Conservation (phyloP, 2,113 vertebrate genomes). For the Anser brachyrhynchus region DNA sequence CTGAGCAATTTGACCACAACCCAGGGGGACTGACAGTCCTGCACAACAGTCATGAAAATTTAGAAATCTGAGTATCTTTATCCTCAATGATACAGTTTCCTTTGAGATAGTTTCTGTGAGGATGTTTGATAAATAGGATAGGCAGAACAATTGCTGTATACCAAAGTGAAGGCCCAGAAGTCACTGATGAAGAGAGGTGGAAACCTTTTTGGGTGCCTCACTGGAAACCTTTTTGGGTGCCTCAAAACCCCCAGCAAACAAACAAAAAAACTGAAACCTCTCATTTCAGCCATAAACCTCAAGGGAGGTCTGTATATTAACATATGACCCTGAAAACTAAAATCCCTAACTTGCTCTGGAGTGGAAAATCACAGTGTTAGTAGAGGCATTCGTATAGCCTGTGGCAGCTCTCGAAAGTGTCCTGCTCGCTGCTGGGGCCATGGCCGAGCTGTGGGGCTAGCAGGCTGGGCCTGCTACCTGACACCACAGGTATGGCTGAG, state of each 20-base stretch:
- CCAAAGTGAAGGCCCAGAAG: too few relatives aligned
- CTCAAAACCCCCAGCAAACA: too few relatives aligned
- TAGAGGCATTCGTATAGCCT: fast-evolving
- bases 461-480: too few relatives aligned
- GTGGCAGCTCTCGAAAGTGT: not conserved
- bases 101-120: not conserved
- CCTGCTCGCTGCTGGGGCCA: fast-evolving
- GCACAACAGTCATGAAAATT: not conserved
- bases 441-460: too few relatives aligned
- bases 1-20: fast-evolving
- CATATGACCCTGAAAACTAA: not conserved
- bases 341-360: not conserved
- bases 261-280: fast-evolving
- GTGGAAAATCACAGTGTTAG: not conserved
- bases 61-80: not conserved
- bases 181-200: too few relatives aligned
- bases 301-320: not conserved
- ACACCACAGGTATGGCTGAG: too few relatives aligned
- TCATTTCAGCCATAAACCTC: not conserved
- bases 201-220: too few relatives aligned
- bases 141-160: too few relatives aligned
- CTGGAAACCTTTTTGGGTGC: too few relatives aligned
- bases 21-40: not conserved
- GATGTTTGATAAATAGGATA: too few relatives aligned
- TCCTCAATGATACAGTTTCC: not conserved